Evolutionary conservation across 2,797 vertebrate species (phyloP).

Genomic region (Peromyscus attwateri): DNA sequence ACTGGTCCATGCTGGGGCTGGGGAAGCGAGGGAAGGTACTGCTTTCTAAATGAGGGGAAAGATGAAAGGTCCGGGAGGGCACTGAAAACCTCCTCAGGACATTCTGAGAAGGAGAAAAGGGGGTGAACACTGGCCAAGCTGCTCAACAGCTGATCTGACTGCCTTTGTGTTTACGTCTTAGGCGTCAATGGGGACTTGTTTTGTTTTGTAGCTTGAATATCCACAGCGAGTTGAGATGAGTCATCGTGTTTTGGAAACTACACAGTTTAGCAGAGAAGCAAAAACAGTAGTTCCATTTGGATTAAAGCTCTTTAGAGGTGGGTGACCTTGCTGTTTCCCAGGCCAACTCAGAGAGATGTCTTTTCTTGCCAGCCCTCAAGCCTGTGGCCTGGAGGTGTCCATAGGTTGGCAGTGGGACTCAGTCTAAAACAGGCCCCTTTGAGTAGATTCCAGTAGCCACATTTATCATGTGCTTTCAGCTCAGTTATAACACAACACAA

Average conservation of each 20-base stretch:
- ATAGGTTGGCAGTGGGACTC: neutral
- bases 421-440: neutral
- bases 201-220: conserved; percentile 20
- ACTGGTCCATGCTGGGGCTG: neutral
- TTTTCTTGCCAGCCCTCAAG: neutral
- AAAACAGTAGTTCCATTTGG: conserved; percentile 8
- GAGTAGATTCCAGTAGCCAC: neutral
- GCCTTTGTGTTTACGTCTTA: conserved; percentile 25
- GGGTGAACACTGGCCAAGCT: neutral
- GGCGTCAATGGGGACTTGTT: neutral
- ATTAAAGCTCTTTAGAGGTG: conserved; percentile 7
- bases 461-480: neutral
- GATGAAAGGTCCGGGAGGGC: neutral
- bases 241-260: conserved; percentile 28
- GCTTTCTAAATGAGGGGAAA: neutral
- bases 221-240: neutral
- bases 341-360: neutral
- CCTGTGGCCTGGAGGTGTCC: neutral
- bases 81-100: neutral
- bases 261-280: neutral
- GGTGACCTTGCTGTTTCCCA: neutral
- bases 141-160: neutral
- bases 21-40: neutral
- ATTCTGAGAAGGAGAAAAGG: neutral
- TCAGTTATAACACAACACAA: neutral